Percentiles rank a stretch among this genome's conserved stretches.
These are phyloP conservation scores for Araneus ventricosus DNA, from an alignment of 1,140 invertebrate species.

Conservation along the genomic window DNA sequence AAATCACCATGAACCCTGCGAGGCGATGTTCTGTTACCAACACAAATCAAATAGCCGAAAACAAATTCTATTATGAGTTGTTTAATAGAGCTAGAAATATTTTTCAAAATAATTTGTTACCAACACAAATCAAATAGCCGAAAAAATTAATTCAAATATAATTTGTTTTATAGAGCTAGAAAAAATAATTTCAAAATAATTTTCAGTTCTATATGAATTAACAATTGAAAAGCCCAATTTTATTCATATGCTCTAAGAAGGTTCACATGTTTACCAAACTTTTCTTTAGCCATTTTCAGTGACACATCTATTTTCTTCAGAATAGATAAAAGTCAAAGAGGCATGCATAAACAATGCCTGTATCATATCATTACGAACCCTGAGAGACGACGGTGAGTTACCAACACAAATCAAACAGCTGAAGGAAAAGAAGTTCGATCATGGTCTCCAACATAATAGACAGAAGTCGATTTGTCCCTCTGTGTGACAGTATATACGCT, in stretches of 20 bases:
- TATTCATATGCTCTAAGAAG: too few relatives aligned
- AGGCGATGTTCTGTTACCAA: not conserved
- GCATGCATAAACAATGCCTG: not conserved
- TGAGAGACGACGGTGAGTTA: not conserved
- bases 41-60: constrained; percentile 31
- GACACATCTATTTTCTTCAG: not conserved
- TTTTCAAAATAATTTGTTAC: not conserved
- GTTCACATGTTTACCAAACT: too few relatives aligned
- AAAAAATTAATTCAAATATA: too few relatives aligned
- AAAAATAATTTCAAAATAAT: too few relatives aligned
- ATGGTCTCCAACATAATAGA: constrained; percentile 26
- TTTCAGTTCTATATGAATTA: too few relatives aligned
- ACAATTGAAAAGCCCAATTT: too few relatives aligned
- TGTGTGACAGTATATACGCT: constrained; percentile 41
- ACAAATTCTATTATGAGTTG: too few relatives aligned
- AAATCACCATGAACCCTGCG: not conserved
- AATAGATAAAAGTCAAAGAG: not conserved
- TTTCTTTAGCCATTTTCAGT: not conserved
- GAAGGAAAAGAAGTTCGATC: constrained; percentile 28
- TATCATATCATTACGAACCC: not conserved
- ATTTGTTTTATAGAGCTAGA: too few relatives aligned
- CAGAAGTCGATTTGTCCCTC: constrained; percentile 47
- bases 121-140: not conserved
- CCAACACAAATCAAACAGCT: constrained; percentile 43
- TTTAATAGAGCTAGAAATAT: too few relatives aligned